Evolutionary conservation across 2,888 invertebrate species (phyloP).

Genomic region (Drosophila anceps): DNA sequence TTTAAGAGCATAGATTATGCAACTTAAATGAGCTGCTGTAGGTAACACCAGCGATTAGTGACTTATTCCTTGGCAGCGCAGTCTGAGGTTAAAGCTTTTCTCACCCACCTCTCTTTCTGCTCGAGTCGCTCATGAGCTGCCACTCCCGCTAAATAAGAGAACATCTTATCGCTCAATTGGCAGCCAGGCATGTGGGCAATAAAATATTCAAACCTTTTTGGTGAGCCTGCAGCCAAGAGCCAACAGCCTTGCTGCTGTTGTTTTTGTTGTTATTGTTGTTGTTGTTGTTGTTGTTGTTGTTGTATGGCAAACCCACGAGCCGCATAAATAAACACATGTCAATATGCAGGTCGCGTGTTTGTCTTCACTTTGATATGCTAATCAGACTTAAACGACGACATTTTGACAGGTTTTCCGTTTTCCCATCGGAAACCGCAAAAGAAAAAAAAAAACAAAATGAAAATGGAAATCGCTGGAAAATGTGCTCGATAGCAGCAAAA

Average conservation of each 20-base stretch:
- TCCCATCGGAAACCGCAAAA: slow-evolving; percentile 62
- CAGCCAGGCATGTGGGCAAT: slow-evolving; percentile 62
- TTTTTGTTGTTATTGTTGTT: neutral
- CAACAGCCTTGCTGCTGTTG: slow-evolving; percentile 6
- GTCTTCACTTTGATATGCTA: slow-evolving; percentile 76
- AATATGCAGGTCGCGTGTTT: slow-evolving; percentile 70
- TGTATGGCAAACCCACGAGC: slow-evolving; percentile 26
- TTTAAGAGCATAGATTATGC: neutral
- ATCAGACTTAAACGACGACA: slow-evolving; percentile 75
- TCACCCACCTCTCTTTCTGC: neutral
- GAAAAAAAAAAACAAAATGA: neutral
- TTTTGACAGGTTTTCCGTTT: slow-evolving; percentile 81
- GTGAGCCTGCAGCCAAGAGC: neutral
- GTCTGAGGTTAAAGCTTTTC: neutral
- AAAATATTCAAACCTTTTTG: slow-evolving; percentile 71
- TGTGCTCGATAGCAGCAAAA: slow-evolving; percentile 1
- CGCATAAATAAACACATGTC: slow-evolving; percentile 77
- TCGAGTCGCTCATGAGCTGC: too few species aligned
- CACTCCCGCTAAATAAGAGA: neutral
- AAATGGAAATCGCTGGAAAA: slow-evolving; percentile 5
- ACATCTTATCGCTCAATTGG: slow-evolving; percentile 65
- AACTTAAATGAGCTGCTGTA: slow-evolving; percentile 4
- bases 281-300: slow-evolving; percentile 10
- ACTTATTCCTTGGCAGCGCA: slow-evolving; percentile 8
- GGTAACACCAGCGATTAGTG: neutral